Conservation (phyloP, 2,888 invertebrate genomes). For the Eutolmus rufibarbis region DNA sequence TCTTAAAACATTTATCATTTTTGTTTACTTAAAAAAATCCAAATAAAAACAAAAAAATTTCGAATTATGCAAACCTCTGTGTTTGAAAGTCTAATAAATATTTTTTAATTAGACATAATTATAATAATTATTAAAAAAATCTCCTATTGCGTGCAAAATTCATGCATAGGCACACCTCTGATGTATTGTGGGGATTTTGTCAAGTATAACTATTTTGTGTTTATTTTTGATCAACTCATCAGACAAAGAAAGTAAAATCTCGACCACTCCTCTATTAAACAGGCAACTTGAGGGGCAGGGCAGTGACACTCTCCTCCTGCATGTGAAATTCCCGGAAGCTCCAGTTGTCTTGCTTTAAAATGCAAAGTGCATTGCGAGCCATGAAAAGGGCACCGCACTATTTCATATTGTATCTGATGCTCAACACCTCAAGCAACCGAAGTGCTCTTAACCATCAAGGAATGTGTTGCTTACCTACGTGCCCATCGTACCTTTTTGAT, state of each 20-base stretch:
- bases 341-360: neutral
- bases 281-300: neutral
- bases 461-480: neutral
- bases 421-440: neutral
- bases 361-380: neutral
- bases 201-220: too few species aligned
- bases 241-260: slow-evolving; percentile 4
- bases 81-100: too few species aligned
- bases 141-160: too few species aligned
- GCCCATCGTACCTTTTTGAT: neutral
- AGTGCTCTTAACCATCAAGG: neutral
- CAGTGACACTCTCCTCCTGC: neutral
- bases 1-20: too few species aligned
- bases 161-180: too few species aligned
- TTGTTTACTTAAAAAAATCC: too few species aligned
- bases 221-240: neutral
- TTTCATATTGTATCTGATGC: neutral
- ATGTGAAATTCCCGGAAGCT: neutral
- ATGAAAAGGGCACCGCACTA: neutral
- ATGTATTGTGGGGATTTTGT: too few species aligned
- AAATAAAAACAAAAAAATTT: too few species aligned
- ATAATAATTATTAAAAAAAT: too few species aligned
- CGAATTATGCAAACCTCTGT: too few species aligned
- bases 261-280: neutral
- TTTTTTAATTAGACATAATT: too few species aligned